phyloP scores from a whole-genome alignment of 2,888 invertebrate species.

The Neuroscelio doddi region DNA sequence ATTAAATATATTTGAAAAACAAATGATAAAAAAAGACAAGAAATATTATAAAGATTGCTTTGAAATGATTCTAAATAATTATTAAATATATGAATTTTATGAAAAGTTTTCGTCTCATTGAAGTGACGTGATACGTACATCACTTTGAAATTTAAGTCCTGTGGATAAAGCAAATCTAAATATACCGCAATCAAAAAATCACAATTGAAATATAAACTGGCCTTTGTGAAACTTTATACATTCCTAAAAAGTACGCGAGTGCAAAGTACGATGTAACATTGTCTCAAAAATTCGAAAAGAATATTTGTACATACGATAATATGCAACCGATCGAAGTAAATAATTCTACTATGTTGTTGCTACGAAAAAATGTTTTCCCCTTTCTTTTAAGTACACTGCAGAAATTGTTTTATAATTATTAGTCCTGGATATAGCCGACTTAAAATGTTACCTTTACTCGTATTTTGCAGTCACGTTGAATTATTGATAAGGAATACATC shows the following conservation, averaged over 20 bases:
- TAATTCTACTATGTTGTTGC: neutral
- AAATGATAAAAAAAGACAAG: no score
- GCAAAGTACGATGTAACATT: neutral
- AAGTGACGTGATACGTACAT: no score
- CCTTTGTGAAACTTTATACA: neutral
- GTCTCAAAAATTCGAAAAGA: no score
- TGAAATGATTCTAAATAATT: no score
- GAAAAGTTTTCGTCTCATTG: no score
- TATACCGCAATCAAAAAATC: neutral
- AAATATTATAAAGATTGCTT: no score
- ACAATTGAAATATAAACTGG: neutral
- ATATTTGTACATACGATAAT: neutral
- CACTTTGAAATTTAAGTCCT: neutral
- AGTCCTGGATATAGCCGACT: neutral
- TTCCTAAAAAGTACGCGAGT: conserved; percentile 1
- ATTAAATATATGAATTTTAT: no score
- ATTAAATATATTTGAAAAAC: no score
- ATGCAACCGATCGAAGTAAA: no score
- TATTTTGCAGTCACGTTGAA: conserved; percentile 25
- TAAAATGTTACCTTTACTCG: neutral
- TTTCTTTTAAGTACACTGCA: conserved; percentile 31
- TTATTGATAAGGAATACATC: conserved; percentile 34
- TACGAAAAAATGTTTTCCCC: neutral
- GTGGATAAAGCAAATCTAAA: conserved; percentile 7
- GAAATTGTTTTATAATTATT: conserved; percentile 9